These are phyloP conservation scores for Neogobius melanostomus DNA, from an alignment of 2,113 vertebrate species.

Conservation along the genomic window DNA sequence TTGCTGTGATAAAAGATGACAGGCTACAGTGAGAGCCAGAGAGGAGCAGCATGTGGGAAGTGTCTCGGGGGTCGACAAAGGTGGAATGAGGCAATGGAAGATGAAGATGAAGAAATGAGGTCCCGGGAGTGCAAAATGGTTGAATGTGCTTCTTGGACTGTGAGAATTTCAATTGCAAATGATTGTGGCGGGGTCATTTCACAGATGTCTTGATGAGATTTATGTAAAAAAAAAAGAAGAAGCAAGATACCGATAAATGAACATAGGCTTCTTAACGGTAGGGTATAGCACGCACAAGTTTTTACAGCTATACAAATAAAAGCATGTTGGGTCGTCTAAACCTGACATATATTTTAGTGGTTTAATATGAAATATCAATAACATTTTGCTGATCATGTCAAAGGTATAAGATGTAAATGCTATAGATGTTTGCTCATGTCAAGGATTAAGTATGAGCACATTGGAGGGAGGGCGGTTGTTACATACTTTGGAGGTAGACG, in stretches of 20 bases:
- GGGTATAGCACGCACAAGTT: no score
- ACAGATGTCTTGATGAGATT: background rate
- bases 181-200: background rate
- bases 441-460: background rate
- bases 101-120: constrained; percentile 13
- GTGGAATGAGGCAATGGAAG: constrained; percentile 20
- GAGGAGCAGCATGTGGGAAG: constrained; percentile 9
- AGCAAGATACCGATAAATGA: background rate
- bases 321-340: no score
- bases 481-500: no score
- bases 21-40: background rate
- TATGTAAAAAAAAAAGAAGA: background rate
- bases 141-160: constrained; percentile 1
- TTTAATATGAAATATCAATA: no score
- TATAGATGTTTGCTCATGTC: background rate
- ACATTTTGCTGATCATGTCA: background rate
- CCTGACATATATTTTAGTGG: no score
- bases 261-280: no score
- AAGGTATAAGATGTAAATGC: background rate
- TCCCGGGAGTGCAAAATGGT: background rate
- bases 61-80: constrained; percentile 32
- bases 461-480: no score
- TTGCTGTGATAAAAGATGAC: constrained; percentile 45
- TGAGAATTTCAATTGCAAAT: constrained; percentile 10
- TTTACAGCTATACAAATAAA: no score